Evolutionary conservation across 2,888 invertebrate genomes (phyloP).

Genomic region (Formica aserva): DNA sequence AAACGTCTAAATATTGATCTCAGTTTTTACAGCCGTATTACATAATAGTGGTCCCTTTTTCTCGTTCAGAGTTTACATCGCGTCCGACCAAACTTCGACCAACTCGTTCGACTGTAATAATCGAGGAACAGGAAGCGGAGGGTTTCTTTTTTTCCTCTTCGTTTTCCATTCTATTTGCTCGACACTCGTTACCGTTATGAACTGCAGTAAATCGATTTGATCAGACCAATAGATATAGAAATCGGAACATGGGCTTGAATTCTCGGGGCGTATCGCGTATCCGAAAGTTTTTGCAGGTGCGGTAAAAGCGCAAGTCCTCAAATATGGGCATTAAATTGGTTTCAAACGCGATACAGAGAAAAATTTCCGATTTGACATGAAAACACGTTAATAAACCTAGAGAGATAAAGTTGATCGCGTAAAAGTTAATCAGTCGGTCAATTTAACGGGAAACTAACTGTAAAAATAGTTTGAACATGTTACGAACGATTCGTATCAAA

Average conservation of each 20-base stretch:
- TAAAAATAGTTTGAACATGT: not conserved
- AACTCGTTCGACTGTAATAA: constrained; percentile 26
- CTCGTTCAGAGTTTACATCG: constrained; percentile 6
- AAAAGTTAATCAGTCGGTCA: constrained; percentile 33
- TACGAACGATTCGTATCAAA: not conserved
- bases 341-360: not conserved
- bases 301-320: constrained; percentile 6
- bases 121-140: not conserved
- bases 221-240: constrained; percentile 12
- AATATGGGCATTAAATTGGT: constrained; percentile 30
- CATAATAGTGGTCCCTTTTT: not conserved
- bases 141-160: not conserved
- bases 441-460: constrained; percentile 25
- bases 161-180: constrained; percentile 27
- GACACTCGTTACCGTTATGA: constrained; percentile 39
- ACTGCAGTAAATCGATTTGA: constrained; percentile 14
- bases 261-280: constrained; percentile 7
- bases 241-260: constrained; percentile 7
- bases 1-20: not conserved
- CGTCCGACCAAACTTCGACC: not conserved
- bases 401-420: constrained; percentile 16
- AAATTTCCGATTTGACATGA: not conserved
- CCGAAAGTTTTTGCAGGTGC: constrained; percentile 4
- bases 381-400: constrained; percentile 18
- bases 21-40: not conserved